A percentile compares a stretch with the other conserved stretches of the same genome.
phyloP scores from a whole-genome alignment of 2,113 vertebrate genomes.

The Rhinoptilus africanus region DNA sequence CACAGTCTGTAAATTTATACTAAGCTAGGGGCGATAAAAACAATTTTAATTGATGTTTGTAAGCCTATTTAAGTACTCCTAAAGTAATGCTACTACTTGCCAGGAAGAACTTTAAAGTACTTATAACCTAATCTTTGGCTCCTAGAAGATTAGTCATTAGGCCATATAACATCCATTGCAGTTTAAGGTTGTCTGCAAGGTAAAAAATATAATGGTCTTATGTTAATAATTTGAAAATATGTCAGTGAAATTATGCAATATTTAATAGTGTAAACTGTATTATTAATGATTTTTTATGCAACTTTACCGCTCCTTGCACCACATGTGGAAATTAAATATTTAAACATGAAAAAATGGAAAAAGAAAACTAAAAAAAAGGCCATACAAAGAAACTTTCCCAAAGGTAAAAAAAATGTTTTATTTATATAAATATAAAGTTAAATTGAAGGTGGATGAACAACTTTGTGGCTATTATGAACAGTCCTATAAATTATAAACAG shows the following conservation, averaged over 20 bases:
- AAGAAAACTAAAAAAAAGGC: not conserved
- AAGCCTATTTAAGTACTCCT: not conserved
- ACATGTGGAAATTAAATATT: not conserved
- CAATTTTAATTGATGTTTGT: not conserved
- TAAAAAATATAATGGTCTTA: not conserved
- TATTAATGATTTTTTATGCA: conserved; percentile 3
- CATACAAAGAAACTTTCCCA: not conserved
- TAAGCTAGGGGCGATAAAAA: not conserved
- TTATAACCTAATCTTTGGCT: not conserved
- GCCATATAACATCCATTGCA: not conserved
- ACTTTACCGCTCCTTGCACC: not conserved
- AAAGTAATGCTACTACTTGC: not conserved
- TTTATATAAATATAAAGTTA: not conserved
- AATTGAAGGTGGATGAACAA: not conserved
- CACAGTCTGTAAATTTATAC: not conserved
- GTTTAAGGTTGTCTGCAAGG: not conserved
- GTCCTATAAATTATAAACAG: not conserved
- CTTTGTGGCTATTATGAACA: not conserved
- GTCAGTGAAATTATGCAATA: not conserved
- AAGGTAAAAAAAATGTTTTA: not conserved
- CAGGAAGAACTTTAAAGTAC: not conserved
- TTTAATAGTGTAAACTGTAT: not conserved
- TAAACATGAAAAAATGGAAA: not conserved
- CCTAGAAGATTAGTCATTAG: not conserved
- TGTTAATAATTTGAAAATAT: not conserved